phyloP scores from a whole-genome alignment of 2,113 vertebrate genomes.

The Rhabdornis inornatus region DNA sequence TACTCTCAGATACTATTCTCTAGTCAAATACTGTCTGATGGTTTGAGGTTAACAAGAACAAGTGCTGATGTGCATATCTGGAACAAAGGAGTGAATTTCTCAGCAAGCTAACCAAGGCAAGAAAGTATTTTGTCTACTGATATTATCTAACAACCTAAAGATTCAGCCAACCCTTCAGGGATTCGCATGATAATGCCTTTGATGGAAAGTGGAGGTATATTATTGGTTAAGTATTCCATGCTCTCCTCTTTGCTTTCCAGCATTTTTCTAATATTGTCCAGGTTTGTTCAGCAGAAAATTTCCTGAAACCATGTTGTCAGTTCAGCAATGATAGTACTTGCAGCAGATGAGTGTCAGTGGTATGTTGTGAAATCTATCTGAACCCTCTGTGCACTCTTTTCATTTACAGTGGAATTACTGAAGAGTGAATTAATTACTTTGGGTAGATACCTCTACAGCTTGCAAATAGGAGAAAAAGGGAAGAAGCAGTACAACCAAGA shows the following conservation, averaged over 20 bases:
- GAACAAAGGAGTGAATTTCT: background rate
- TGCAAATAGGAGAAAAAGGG: background rate
- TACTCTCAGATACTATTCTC: background rate
- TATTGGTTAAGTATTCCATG: background rate
- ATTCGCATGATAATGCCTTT: background rate
- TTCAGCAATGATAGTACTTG: background rate
- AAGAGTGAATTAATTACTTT: background rate
- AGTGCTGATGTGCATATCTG: background rate
- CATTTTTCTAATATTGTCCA: background rate
- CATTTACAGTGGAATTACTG: background rate
- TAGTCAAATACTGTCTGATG: background rate
- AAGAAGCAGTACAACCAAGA: background rate
- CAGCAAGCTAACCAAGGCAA: background rate
- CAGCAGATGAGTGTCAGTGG: background rate
- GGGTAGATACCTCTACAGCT: background rate
- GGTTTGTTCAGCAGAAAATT: background rate
- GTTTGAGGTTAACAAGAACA: background rate
- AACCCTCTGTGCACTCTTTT: background rate
- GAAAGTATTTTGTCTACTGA: background rate
- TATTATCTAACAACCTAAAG: background rate
- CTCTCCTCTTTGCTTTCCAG: background rate
- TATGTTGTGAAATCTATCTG: background rate
- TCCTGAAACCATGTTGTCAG: background rate
- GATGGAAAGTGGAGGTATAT: background rate
- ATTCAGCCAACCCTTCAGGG: background rate